Evolutionary conservation across 1,140 invertebrate species (phyloP).

Genomic region (Gonioctena quinquepunctata): DNA sequence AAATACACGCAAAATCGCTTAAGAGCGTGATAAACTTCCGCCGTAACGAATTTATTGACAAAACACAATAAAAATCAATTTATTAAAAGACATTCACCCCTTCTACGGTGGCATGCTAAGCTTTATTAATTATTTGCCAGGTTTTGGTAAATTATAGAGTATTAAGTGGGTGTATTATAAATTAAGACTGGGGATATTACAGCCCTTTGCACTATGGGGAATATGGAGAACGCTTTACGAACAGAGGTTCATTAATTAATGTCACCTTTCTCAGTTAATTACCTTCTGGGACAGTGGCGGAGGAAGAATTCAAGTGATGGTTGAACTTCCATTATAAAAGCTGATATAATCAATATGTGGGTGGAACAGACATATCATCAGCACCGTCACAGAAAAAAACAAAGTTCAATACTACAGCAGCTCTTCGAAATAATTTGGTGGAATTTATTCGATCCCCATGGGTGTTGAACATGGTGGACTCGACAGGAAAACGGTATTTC

Average conservation of each 20-base stretch:
- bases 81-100: constrained; percentile 23
- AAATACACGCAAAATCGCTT: background rate
- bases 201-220: constrained; percentile 28
- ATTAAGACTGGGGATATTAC: constrained; percentile 26
- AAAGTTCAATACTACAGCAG: too few species aligned
- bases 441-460: too few species aligned
- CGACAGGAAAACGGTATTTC: too few species aligned
- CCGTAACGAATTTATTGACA: constrained; percentile 15
- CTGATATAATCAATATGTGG: too few species aligned
- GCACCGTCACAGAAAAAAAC: too few species aligned
- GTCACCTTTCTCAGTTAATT: constrained; percentile 36
- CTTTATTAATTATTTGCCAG: constrained; percentile 27
- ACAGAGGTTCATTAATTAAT: constrained; percentile 35
- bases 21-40: background rate
- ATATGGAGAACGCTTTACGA: constrained; percentile 21
- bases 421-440: too few species aligned
- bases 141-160: constrained; percentile 24
- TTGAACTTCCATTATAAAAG: too few species aligned
- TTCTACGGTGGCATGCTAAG: constrained; percentile 18
- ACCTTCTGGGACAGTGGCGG: constrained; percentile 19
- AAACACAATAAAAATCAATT: constrained; percentile 23
- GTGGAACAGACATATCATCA: too few species aligned
- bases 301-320: too few species aligned
- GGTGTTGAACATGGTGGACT: too few species aligned
- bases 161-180: constrained; percentile 27